Evolutionary conservation across 2,113 vertebrate species (phyloP).

Genomic region (Actenoides lindsayi): DNA sequence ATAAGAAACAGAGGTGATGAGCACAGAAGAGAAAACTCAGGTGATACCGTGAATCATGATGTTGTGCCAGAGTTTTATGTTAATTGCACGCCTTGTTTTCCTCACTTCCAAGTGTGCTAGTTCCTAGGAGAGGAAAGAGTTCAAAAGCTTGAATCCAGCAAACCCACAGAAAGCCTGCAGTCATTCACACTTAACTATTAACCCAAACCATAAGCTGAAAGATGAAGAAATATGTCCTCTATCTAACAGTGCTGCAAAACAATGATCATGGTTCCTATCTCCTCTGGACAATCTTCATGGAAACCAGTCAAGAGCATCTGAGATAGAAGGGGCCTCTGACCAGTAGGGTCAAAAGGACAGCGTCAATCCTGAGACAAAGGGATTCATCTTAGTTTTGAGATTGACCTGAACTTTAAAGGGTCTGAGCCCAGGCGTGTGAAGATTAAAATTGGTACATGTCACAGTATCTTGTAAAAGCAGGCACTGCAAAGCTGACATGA

Average conservation of each 20-base stretch:
- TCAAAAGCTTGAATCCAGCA: constrained; percentile 26
- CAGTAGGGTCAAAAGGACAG: neutral
- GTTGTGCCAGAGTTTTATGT: constrained; percentile 28
- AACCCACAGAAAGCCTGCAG: neutral
- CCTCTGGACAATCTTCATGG: neutral
- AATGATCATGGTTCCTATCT: neutral
- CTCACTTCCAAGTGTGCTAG: neutral
- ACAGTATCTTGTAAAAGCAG: neutral
- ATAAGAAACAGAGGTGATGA: neutral
- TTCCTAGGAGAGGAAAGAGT: constrained; percentile 8
- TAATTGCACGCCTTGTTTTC: constrained; percentile 28
- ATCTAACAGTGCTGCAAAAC: neutral
- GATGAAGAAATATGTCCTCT: constrained; percentile 12
- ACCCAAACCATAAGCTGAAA: neutral
- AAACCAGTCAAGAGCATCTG: neutral
- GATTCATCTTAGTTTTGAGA: constrained; percentile 2
- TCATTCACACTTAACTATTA: neutral
- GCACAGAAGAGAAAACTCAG: neutral
- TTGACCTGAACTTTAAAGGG: constrained; percentile 19
- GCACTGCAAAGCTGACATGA: neutral
- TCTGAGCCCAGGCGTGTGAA: neutral
- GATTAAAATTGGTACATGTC: neutral
- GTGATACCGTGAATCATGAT: neutral
- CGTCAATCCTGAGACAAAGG: neutral
- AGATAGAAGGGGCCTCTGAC: neutral